Conservation (phyloP, 2,113 vertebrate species). For the Heloderma charlesbogerti region DNA sequence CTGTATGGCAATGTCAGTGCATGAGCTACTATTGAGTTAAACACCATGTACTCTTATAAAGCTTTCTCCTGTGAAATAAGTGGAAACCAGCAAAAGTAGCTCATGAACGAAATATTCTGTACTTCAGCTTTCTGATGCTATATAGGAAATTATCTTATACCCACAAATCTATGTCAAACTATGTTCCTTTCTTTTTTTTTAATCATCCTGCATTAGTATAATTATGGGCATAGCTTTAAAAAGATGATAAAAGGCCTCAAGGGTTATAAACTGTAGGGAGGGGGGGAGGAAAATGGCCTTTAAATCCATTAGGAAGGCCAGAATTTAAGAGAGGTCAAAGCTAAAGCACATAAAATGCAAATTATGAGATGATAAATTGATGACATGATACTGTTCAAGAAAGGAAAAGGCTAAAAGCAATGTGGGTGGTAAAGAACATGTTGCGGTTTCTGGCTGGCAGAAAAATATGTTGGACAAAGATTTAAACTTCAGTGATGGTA, state of each 20-base stretch:
- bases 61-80: neutral
- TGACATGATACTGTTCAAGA: slow-evolving; percentile 46
- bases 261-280: slow-evolving; percentile 56
- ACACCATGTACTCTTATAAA: slow-evolving; percentile 19
- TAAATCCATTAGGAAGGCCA: slow-evolving; percentile 64
- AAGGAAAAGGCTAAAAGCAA: slow-evolving; percentile 2
- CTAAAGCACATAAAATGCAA: slow-evolving; percentile 52
- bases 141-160: slow-evolving; percentile 48
- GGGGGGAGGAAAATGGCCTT: slow-evolving; percentile 65
- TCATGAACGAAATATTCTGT: accelerated
- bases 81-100: slow-evolving; percentile 1
- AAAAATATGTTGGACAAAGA: neutral
- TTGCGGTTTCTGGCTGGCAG: slow-evolving; percentile 1
- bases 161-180: slow-evolving; percentile 44
- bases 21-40: neutral
- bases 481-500: neutral
- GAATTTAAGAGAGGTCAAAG: slow-evolving; percentile 50
- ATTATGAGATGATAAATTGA: slow-evolving; percentile 34
- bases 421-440: neutral
- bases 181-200: slow-evolving; percentile 17
- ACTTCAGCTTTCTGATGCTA: neutral
- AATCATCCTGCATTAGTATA: slow-evolving; percentile 41
- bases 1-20: neutral
- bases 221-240: slow-evolving; percentile 60
- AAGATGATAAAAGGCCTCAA: slow-evolving; percentile 51